These are phyloP conservation scores for Pycnonotus jocosus DNA, from an alignment of 2,113 vertebrate species.

Conservation along the genomic window DNA sequence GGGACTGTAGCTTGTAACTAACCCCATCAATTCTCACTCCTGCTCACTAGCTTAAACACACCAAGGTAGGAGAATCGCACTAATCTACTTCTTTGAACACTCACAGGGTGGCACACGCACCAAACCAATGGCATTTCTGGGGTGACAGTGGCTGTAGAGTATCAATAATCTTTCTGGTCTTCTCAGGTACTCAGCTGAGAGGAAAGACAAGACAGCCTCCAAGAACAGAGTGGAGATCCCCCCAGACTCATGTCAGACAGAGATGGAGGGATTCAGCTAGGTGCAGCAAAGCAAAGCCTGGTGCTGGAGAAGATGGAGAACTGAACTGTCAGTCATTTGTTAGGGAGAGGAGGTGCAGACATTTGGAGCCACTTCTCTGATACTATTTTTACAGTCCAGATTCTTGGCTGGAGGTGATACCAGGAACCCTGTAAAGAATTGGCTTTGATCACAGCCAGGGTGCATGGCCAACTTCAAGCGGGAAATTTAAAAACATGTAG, in stretches of 20 bases:
- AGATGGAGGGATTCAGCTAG: not conserved
- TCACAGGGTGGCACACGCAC: not conserved
- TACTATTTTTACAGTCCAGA: not conserved
- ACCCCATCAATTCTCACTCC: slow-evolving; percentile 15
- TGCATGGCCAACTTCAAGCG: not conserved
- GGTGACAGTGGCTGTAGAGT: not conserved
- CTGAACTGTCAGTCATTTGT: not conserved
- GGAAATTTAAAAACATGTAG: not conserved
- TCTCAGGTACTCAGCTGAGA: not conserved
- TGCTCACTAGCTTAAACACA: slow-evolving; percentile 7
- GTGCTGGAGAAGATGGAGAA: not conserved
- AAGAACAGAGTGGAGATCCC: not conserved
- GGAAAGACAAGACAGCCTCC: not conserved
- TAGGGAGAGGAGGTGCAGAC: not conserved
- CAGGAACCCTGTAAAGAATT: not conserved
- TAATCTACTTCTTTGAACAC: not conserved
- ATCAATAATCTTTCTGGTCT: not conserved
- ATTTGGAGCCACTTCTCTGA: not conserved
- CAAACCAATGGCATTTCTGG: slow-evolving; percentile 7
- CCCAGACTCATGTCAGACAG: not conserved
- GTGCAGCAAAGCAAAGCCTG: not conserved
- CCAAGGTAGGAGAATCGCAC: slow-evolving; percentile 33
- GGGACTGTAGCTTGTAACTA: slow-evolving; percentile 17
- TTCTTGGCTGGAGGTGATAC: not conserved
- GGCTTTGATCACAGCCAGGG: not conserved